A percentile compares a stretch with the other conserved stretches of the same genome.
Evolutionary conservation across 2,888 invertebrate genomes (phyloP).

Genomic region (Eilema sororculum): DNA sequence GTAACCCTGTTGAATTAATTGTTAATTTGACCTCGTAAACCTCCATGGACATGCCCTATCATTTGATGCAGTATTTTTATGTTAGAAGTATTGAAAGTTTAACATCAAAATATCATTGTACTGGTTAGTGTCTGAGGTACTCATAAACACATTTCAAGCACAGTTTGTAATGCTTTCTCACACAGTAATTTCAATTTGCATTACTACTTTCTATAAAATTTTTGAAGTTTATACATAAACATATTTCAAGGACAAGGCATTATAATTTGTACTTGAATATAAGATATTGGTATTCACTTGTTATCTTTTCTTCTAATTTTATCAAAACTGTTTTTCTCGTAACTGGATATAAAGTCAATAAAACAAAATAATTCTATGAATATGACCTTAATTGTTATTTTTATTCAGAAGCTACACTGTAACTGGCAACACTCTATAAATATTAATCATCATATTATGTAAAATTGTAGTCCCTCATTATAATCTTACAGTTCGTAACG

Average conservation of each 20-base stretch:
- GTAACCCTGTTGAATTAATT: constrained; percentile 1
- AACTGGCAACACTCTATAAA: not conserved
- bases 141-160: not conserved
- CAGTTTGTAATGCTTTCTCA: not conserved
- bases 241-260: not conserved
- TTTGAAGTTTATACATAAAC: not conserved
- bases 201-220: not conserved
- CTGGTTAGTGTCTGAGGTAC: not conserved
- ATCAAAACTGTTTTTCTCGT: not conserved
- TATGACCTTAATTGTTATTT: not conserved
- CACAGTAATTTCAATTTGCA: not conserved
- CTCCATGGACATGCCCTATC: not conserved
- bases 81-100: not conserved
- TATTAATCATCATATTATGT: not conserved
- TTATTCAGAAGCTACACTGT: not conserved
- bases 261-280: not conserved
- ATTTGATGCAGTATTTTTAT: not conserved
- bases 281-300: not conserved
- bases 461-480: not conserved
- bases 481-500: not conserved
- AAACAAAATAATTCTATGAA: not conserved
- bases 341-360: not conserved
- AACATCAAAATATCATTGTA: not conserved
- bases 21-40: not conserved
- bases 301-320: not conserved